A percentile compares a stretch with the other conserved stretches of the same genome.
These are phyloP conservation scores for Vipera ursinii DNA, from an alignment of 2,797 vertebrate genomes.

Conservation along the genomic window DNA sequence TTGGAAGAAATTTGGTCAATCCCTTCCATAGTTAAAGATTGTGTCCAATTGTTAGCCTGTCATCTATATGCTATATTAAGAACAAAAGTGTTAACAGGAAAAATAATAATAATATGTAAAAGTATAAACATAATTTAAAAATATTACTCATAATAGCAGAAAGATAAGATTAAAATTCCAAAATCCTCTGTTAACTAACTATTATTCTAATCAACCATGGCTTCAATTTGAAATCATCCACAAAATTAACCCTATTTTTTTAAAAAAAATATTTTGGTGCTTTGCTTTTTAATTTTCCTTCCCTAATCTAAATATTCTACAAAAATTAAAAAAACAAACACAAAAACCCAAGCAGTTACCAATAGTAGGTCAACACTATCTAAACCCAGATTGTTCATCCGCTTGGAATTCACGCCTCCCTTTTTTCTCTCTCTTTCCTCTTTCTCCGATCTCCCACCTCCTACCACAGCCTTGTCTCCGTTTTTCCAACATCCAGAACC, in stretches of 20 bases:
- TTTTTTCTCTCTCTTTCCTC: slow-evolving; percentile 23
- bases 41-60: too few relatives aligned
- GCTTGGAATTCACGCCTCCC: neutral
- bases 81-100: too few relatives aligned
- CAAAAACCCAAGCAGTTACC: neutral
- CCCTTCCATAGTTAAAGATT: too few relatives aligned
- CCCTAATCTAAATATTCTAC: neutral
- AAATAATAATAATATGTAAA: too few relatives aligned
- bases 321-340: neutral
- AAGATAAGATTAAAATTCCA: too few relatives aligned
- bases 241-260: neutral
- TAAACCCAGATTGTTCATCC: neutral
- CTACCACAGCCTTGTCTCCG: slow-evolving; percentile 76
- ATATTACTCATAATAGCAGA: too few relatives aligned
- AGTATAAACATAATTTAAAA: too few relatives aligned
- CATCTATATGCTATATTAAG: too few relatives aligned
- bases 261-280: neutral
- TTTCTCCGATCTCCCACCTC: slow-evolving; percentile 6
- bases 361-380: neutral
- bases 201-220: too few relatives aligned
- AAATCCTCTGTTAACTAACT: too few relatives aligned
- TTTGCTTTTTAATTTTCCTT: neutral
- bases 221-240: neutral
- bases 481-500: slow-evolving; percentile 85
- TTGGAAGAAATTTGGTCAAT: too few relatives aligned